These are phyloP conservation scores for Micromesistius poutassou DNA, from an alignment of 2,797 vertebrate species.

Conservation along the genomic window DNA sequence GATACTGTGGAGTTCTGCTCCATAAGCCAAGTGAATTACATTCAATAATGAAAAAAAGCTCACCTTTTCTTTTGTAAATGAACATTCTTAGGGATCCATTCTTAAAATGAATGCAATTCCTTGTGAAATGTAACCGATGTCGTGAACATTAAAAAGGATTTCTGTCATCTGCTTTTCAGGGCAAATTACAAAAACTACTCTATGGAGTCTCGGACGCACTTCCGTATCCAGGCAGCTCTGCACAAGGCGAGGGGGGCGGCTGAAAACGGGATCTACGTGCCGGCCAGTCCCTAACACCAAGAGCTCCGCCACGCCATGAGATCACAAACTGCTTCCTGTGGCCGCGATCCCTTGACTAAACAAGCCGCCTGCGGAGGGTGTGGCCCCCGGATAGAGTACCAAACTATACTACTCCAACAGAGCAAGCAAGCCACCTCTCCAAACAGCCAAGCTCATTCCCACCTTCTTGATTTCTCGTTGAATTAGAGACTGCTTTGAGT, in stretches of 20 bases:
- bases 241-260: conserved; percentile 83
- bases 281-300: conserved; percentile 67
- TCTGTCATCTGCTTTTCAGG: conserved; percentile 67
- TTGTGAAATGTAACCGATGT: background rate
- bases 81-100: background rate
- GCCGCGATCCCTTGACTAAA: conserved; percentile 34
- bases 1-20: background rate
- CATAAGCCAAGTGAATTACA: conserved; percentile 1
- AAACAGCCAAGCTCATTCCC: no score
- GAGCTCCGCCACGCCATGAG: conserved; percentile 34
- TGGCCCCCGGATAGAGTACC: conserved; percentile 25
- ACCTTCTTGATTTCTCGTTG: background rate
- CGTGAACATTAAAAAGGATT: background rate
- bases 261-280: conserved; percentile 75
- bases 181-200: conserved; percentile 99
- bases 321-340: conserved; percentile 38
- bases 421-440: conserved; percentile 7
- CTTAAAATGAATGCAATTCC: background rate
- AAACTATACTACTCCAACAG: conserved; percentile 18
- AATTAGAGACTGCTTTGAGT: conserved; percentile 1
- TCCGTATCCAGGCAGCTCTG: conserved; percentile 94
- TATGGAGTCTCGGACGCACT: conserved; percentile 98
- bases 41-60: background rate
- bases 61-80: background rate
- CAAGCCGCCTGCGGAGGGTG: conserved; percentile 12